A percentile compares a stretch with the other conserved stretches of the same genome.
phyloP scores from a whole-genome alignment of 2,113 vertebrate genomes.

The Rutilus rutilus region DNA sequence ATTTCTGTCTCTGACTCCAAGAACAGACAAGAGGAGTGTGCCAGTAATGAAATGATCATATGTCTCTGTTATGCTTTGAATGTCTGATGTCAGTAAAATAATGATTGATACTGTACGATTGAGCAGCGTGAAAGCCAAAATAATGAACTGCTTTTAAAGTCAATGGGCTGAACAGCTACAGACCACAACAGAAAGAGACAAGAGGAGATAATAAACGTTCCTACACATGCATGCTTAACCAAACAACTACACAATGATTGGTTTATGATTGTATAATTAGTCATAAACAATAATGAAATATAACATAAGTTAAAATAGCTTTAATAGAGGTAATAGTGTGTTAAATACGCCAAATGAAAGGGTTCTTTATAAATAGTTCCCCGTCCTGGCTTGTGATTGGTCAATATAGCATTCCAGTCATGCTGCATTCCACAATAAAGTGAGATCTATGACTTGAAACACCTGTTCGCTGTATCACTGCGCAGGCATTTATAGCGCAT shows the following conservation, averaged over 20 bases:
- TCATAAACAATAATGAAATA: neutral
- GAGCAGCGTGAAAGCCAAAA: conserved; percentile 34
- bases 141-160: conserved; percentile 41
- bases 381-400: neutral
- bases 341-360: neutral
- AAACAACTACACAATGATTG: neutral
- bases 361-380: neutral
- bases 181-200: conserved; percentile 11
- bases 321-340: neutral
- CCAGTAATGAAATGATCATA: conserved; percentile 19
- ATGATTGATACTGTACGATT: conserved; percentile 21
- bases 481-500: neutral
- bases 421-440: neutral
- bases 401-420: neutral
- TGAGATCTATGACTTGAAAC: neutral
- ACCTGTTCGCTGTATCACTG: neutral
- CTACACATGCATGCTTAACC: neutral
- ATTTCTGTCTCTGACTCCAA: conserved; percentile 2
- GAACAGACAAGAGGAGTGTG: conserved; percentile 2
- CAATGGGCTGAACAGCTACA: conserved; percentile 10
- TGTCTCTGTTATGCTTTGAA: conserved; percentile 36
- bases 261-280: neutral
- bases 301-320: neutral
- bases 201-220: neutral
- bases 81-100: neutral